Evolutionary conservation across 2,797 vertebrate species (phyloP), one percentile per base, ranked within the genome.

Genomic region (Poecile montanus): DNA sequence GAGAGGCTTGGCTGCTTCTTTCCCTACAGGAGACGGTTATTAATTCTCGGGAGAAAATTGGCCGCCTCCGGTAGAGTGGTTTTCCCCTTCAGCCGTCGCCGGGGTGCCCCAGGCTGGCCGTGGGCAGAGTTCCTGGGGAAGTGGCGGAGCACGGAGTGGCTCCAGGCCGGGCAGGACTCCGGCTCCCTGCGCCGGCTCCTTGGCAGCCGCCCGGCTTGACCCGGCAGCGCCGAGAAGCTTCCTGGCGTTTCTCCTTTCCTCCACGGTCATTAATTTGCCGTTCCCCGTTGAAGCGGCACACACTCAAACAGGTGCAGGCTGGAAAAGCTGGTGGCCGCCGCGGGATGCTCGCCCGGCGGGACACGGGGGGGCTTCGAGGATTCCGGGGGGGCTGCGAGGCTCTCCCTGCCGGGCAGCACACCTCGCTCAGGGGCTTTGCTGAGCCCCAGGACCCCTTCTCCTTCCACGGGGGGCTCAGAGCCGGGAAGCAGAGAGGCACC

Each of bases 241-340:
- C 72, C 56, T 10, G 76, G 54, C 18, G 9, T 47, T 29, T 79
- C 34, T 66, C 67, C 50, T 17, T 79, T 19, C 44, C 40, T 47
- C 27, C n/a, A 1, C n/a, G 9, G 16, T 6, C 42, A 6, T 73
- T 14, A 9, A 51, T 61, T 63, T 5, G 23, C 36, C 16, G 0
- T 17, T 74, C 51, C 32, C 54, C 54, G 85, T 89, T 93, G 91
- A 76, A 73, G 36, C 6, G 29, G 30, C 86, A 25, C 72, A 36
- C 60, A 26, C 77, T 63, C 77, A 0, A 8, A 50, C 95, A 96
- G 95, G 95, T 94, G 94, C 85, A 65, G n/a, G 30, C 54, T 18
- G 70, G 0, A 47, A 10, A 30, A 50, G 38, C 7, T 29, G n/a
- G 18, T 10, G 67, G 44, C 36, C 11, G 9, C 45, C 16, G 19